Evolutionary conservation across 2,888 invertebrate species (phyloP).

Genomic region (Hirtodrosophila alboralis): DNA sequence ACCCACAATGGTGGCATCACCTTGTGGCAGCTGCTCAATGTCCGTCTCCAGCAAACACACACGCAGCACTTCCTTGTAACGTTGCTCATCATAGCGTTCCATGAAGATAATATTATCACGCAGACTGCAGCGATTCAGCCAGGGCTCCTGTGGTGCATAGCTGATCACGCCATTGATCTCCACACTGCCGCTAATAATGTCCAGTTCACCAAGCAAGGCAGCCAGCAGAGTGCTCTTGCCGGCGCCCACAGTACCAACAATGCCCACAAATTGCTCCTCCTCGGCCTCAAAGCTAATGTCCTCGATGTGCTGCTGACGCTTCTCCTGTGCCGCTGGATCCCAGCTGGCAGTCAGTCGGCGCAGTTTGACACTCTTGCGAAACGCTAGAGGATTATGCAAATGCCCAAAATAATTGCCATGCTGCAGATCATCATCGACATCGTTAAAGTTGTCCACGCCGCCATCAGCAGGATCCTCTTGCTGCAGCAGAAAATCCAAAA

Average conservation of each 20-base stretch:
- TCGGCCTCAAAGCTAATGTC: constrained; percentile 84
- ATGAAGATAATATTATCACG: constrained; percentile 97
- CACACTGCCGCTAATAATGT: constrained; percentile 86
- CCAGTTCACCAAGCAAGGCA: constrained; percentile 90
- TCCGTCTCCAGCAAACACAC: constrained; percentile 88
- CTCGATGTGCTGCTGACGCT: constrained; percentile 64
- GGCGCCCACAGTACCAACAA: constrained; percentile 90
- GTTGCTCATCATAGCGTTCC: constrained; percentile 86
- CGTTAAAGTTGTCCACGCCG: constrained; percentile 68
- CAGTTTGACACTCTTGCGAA: constrained; percentile 82
- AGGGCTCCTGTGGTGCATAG: constrained; percentile 93
- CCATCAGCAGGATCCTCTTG: constrained; percentile 77
- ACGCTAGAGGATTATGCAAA: constrained; percentile 68
- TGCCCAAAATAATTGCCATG: constrained; percentile 70
- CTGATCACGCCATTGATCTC: constrained; percentile 87
- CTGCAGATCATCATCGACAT: constrained; percentile 60
- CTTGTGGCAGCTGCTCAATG: constrained; percentile 86
- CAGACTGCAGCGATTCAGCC: constrained; percentile 91
- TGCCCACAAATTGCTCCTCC: constrained; percentile 81
- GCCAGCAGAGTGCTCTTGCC: constrained; percentile 90
- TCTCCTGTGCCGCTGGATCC: constrained; percentile 80
- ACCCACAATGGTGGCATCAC: constrained; percentile 86
- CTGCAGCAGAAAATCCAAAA: constrained; percentile 87
- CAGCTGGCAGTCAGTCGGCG: constrained; percentile 85
- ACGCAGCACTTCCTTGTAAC: constrained; percentile 85